Conservation (phyloP, 2,888 invertebrate genomes). For the Platycheirus albimanus region DNA sequence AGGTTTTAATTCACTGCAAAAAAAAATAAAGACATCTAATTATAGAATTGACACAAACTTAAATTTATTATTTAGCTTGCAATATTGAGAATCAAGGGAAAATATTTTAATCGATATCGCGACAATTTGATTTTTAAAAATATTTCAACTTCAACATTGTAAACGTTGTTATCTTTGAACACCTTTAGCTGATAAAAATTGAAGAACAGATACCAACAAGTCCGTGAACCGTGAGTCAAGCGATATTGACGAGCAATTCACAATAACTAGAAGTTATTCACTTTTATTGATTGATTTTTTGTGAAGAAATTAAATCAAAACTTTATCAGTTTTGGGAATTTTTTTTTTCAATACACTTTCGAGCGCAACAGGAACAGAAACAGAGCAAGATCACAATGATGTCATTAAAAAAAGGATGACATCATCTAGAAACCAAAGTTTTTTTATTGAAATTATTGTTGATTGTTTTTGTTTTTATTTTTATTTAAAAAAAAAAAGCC, state of each 20-base stretch:
- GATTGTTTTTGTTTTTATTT: slow-evolving; percentile 16
- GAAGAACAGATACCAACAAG: slow-evolving; percentile 12
- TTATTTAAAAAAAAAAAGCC: slow-evolving; percentile 21
- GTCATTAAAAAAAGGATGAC: slow-evolving; percentile 57
- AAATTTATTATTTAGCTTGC: slow-evolving; percentile 4
- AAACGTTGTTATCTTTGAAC: slow-evolving; percentile 16
- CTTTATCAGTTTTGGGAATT: too few species aligned
- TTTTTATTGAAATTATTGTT: background rate
- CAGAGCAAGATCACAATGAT: slow-evolving; percentile 59
- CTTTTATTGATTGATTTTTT: slow-evolving; percentile 24
- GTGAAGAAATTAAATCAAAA: too few species aligned
- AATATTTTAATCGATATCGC: too few species aligned
- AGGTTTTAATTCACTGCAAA: slow-evolving; percentile 49
- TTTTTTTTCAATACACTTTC: too few species aligned
- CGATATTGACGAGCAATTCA: slow-evolving; percentile 21
- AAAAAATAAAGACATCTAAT: background rate
- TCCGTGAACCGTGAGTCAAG: background rate
- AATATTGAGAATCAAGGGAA: too few species aligned
- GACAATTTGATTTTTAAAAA: slow-evolving; percentile 11
- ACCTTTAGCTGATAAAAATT: slow-evolving; percentile 44
- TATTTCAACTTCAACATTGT: background rate
- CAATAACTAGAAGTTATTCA: background rate
- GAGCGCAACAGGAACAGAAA: too few species aligned
- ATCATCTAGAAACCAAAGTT: slow-evolving; percentile 40
- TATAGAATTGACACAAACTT: slow-evolving; percentile 23